Conservation (phyloP, 2,113 vertebrate genomes). For the Tyrannus savana region DNA sequence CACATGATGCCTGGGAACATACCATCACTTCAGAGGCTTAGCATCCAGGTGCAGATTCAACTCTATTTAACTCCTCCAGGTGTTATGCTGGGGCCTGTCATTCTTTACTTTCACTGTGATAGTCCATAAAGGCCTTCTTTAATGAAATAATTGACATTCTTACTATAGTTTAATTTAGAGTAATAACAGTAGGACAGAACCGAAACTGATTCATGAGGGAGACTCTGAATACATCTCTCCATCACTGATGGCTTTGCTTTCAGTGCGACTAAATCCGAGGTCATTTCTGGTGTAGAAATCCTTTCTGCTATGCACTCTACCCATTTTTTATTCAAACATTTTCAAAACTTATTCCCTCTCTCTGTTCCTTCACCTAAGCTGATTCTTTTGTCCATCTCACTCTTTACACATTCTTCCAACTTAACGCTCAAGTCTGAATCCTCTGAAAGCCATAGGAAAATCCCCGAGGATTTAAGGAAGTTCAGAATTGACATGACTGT, state of each 20-base stretch:
- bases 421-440: not conserved
- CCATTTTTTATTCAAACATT: not conserved
- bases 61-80: not conserved
- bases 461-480: not conserved
- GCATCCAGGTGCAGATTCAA: not conserved
- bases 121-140: not conserved
- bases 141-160: not conserved
- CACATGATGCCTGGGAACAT: not conserved
- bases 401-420: not conserved
- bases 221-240: not conserved
- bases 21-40: not conserved
- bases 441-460: not conserved
- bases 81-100: not conserved
- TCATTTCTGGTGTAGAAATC: not conserved
- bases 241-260: not conserved
- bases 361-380: not conserved
- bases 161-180: not conserved
- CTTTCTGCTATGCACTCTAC: not conserved
- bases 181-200: not conserved
- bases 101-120: not conserved
- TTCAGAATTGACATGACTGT: not conserved
- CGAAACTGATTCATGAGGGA: not conserved
- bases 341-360: not conserved
- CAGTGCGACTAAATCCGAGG: constrained; percentile 7
- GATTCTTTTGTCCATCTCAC: not conserved